These are phyloP conservation scores for Olivierus martensii DNA, from an alignment of 1,140 invertebrate species.

Conservation along the genomic window DNA sequence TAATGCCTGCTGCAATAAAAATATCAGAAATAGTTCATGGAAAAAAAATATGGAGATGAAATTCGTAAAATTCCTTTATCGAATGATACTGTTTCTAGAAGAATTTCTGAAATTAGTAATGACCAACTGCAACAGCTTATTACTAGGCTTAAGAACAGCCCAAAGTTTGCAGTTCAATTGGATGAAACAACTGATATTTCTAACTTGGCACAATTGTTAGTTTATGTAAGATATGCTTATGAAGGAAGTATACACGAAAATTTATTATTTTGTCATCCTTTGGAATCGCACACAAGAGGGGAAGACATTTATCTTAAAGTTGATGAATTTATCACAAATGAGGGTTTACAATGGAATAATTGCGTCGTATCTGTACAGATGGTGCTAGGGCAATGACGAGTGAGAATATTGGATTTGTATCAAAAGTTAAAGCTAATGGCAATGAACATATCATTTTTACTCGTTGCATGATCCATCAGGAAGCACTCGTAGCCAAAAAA, in stretches of 20 bases:
- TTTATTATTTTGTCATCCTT: constrained; percentile 17
- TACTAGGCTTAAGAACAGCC: constrained; percentile 6
- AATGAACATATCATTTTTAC: neutral
- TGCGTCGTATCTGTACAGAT: constrained; percentile 5
- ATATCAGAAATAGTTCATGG: neutral
- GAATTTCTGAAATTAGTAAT: constrained; percentile 18
- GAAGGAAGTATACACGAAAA: constrained; percentile 13
- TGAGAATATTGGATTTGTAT: neutral
- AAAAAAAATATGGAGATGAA: constrained; percentile 8
- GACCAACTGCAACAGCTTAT: constrained; percentile 13
- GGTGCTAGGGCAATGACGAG: constrained; percentile 3
- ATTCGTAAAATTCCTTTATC: constrained; percentile 8
- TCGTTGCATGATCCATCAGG: constrained; percentile 9
- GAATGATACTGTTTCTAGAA: constrained; percentile 18
- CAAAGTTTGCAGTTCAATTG: constrained; percentile 11
- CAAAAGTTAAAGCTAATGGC: neutral
- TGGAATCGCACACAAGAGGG: constrained; percentile 12
- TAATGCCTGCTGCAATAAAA: constrained; percentile 1
- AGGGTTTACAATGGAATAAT: neutral
- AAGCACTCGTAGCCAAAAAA: constrained; percentile 10
- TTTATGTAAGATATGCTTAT: constrained; percentile 14
- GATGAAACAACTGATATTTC: constrained; percentile 16
- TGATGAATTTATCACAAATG: neutral
- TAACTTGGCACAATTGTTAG: constrained; percentile 7
- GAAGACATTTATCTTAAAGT: constrained; percentile 7